Base-by-base conservation (phyloP, 2,888 invertebrate species). In the Tenthredo mesomela region DNA sequence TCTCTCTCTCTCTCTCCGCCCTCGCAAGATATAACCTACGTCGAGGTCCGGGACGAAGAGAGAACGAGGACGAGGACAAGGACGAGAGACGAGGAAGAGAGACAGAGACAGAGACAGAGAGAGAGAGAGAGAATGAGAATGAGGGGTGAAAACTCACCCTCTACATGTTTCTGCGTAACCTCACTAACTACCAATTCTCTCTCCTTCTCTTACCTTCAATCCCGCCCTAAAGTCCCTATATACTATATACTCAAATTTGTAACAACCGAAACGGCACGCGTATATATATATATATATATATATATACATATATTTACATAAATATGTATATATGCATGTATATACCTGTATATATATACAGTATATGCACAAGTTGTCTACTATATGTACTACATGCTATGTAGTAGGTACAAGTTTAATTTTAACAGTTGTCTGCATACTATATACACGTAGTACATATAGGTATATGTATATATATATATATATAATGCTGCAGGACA, bases 101-200 rank as follows among this genome's bases (percentile, higher is more conserved):
- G 84, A 47, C 37, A 33, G 70, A 50, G 85, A 29, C 71, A 21
- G 37, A 43, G 47, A n/a, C n/a, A 40, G 33, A 73, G 12, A 25
- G 84, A 47, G 25, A 33, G 70, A 50, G 85, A 29, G 83, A 21
- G 37, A 43, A n/a, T n/a, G 47, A 54, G 73, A 65, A 18, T 43
- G 61, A 77, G 37, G 77, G 77, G 73, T 12, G 73, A 43, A 73
- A 73, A 43, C 73, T 73, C 73, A 73, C 43, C n/a, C 73, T 21
- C 40, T 77, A 25, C 77, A 77, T 77, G 77, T 77, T 54, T 47
- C 77, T 77, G 40, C 33, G n/a, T 77, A 77, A 77, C 77, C 77
- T 77, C 77, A 54, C 77, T 50, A 77, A 77, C 77, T 77, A 54
- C 77, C 77, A 77, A 77, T 77, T 47, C 77, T 25, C 50, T 50